A percentile compares a stretch with the other conserved stretches of the same genome.
These are phyloP conservation scores for Leptonema lineaticorne DNA, from an alignment of 1,140 invertebrate species.

Conservation along the genomic window DNA sequence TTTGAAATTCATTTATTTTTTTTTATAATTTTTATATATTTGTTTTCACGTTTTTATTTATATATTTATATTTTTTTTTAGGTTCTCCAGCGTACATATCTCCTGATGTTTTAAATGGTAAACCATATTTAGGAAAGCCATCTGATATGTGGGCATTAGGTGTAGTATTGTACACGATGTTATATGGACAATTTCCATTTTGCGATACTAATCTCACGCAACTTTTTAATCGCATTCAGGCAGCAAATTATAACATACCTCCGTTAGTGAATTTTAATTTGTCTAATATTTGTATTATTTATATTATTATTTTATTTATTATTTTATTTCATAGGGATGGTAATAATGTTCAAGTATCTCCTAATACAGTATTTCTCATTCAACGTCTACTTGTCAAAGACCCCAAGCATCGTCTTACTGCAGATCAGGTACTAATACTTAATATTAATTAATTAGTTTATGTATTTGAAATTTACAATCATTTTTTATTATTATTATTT, in stretches of 20 bases:
- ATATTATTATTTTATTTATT: background rate
- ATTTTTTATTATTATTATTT: slow-evolving; percentile 16
- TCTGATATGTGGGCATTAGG: slow-evolving; percentile 88
- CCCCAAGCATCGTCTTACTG: slow-evolving; percentile 54
- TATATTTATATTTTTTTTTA: slow-evolving; percentile 37
- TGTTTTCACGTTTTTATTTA: background rate
- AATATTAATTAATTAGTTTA: background rate
- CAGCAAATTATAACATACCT: slow-evolving; percentile 56
- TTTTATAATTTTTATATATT: background rate
- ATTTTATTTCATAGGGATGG: slow-evolving; percentile 51
- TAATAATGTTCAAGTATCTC: slow-evolving; percentile 52
- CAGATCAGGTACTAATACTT: slow-evolving; percentile 47
- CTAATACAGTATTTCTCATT: slow-evolving; percentile 54
- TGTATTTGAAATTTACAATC: background rate
- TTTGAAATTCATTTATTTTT: background rate
- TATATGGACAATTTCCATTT: slow-evolving; percentile 87
- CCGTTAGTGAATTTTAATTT: slow-evolving; percentile 47
- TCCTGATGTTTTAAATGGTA: slow-evolving; percentile 78
- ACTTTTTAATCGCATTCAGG: slow-evolving; percentile 75
- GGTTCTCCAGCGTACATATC: slow-evolving; percentile 83
- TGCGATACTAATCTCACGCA: slow-evolving; percentile 76
- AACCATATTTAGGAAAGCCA: slow-evolving; percentile 73
- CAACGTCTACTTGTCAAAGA: slow-evolving; percentile 54
- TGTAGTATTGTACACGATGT: slow-evolving; percentile 81
- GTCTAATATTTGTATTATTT: background rate